Percentiles rank a stretch among this genome's conserved stretches.
phyloP scores from a whole-genome alignment of 2,113 vertebrate species.

The Taxidea taxus region DNA sequence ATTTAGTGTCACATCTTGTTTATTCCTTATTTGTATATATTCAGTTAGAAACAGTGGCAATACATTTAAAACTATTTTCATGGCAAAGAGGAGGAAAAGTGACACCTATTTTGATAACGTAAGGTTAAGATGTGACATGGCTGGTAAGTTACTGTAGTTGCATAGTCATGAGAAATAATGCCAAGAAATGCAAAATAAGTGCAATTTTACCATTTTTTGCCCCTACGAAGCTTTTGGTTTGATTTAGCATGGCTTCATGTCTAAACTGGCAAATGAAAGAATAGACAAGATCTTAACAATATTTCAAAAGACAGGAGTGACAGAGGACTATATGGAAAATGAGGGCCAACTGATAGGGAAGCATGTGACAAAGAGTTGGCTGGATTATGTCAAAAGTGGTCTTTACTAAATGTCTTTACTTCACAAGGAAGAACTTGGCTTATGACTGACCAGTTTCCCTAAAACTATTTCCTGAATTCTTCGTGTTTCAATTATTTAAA shows the following conservation, averaged over 20 bases:
- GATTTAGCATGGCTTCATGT: neutral
- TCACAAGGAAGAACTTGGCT: neutral
- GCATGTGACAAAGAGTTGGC: neutral
- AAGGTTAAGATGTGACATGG: neutral
- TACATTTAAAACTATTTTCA: neutral
- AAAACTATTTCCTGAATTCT: neutral
- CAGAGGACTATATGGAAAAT: neutral
- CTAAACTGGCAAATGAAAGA: neutral
- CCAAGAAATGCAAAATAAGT: neutral
- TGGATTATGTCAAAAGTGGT: neutral
- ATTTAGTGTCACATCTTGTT: slow-evolving; percentile 36
- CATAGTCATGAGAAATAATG: neutral
- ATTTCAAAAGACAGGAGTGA: neutral
- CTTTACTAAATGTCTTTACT: neutral
- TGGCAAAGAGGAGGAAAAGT: neutral
- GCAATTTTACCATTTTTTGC: neutral
- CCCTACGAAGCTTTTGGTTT: neutral
- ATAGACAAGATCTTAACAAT: neutral
- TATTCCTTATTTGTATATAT: slow-evolving; percentile 1
- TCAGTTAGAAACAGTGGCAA: neutral
- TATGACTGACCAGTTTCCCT: neutral
- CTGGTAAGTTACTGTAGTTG: neutral
- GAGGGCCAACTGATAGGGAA: neutral
- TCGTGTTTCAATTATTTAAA: neutral
- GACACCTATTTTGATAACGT: neutral